Percentiles rank a stretch among this genome's conserved stretches.
Conservation (phyloP, 2,797 vertebrate species). For the Tauraco hartlaubi region DNA sequence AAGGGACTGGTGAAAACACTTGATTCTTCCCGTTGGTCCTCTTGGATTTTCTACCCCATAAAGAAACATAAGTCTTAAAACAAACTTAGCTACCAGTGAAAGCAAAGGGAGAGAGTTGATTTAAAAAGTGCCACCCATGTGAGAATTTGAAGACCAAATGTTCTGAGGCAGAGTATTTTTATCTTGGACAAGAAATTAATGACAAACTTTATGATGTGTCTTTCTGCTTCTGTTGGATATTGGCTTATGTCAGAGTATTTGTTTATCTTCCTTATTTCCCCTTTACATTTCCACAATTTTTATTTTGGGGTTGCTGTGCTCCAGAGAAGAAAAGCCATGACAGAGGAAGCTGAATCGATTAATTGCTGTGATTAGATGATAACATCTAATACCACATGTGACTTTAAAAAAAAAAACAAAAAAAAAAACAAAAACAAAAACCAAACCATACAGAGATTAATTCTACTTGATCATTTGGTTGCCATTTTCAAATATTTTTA, state of each 20-base stretch:
- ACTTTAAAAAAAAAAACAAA: background rate
- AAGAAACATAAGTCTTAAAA: background rate
- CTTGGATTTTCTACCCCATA: background rate
- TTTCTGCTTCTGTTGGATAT: background rate
- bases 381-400: background rate
- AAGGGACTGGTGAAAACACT: background rate
- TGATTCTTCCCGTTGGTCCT: background rate
- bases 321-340: fast-evolving
- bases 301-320: background rate
- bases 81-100: background rate
- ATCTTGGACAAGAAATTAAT: background rate
- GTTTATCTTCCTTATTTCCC: background rate
- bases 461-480: background rate
- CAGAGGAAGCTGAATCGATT: background rate
- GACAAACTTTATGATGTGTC: background rate
- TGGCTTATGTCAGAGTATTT: background rate
- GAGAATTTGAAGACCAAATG: background rate
- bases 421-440: background rate
- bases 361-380: background rate
- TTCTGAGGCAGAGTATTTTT: background rate
- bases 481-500: background rate
- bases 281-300: background rate
- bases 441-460: background rate
- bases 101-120: background rate
- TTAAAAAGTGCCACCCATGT: background rate